Evolutionary conservation across 2,888 invertebrate species (phyloP), one percentile per base, ranked within the genome.

Genomic region (Creontiades dilutus): DNA sequence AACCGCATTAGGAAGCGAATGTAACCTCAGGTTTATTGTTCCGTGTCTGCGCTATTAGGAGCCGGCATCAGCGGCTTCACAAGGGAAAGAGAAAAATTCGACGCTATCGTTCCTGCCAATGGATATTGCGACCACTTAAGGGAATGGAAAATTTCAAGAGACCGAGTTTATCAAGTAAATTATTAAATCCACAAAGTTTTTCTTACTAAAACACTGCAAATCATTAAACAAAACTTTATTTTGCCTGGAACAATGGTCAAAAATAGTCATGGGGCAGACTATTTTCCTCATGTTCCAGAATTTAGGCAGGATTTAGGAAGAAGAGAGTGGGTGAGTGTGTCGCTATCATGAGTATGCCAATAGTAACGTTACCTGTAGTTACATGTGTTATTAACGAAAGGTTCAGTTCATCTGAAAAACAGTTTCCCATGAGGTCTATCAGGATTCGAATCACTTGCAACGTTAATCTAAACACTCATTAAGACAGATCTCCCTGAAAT

Each of bases 1-100:
- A 78, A 78, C 37, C 46, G 76, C 78, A 78, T 78, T 78, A 78
- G 47, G 19, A 78, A 46, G 46, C 37, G 78, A 47, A 37, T 78
- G 46, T 47, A 76, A 61, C 61, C 76, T 76, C 76, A 46, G 46
- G 78, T 19, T 78, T 78, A 78, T 78, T 78, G 78, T 78, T 78
- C 47, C 78, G 78, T 46, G 78, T 46, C 68, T 68, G 23, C 68
- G 68, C 68, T 68, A 68, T 23, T 68, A 23, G 68, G 23, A 23
- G 27, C 23, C 68, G 23, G 23, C 68, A 68, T 68, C 68, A 23
- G 68, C 9, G 23, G 68, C 23, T 23, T 68, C 68, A 23, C 68
- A 19, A 68, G 68, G 11, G 19, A 68, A 68, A 11, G 19, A 11
- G 19, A 23, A 19, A 57, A 68, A 68, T 68, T 68, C 68, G 13